Evolutionary conservation across 2,797 vertebrate species (phyloP), one percentile per base, ranked within the genome.

Genomic region (Pogoniulus pusillus): DNA sequence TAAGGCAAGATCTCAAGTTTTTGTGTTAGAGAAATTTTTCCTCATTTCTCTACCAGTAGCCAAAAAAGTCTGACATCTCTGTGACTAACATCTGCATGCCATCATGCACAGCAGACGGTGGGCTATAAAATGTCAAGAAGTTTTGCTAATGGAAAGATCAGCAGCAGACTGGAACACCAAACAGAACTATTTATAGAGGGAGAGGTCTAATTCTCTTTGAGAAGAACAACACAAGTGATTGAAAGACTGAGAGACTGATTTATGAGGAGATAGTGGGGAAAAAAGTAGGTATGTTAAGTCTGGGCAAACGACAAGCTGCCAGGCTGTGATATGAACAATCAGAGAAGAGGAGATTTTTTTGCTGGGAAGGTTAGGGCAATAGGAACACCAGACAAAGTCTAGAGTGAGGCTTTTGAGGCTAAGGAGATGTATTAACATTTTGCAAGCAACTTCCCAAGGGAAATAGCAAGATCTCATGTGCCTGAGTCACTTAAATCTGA

Each of bases 111-210:
- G 94, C 91, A 94, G 75, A 96, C 12, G 81, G 87, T 59, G 49
- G 63, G 69, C 70, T 94, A 95, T 81, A 96, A 95, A 88, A 86
- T 91, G 58, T 72, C 89, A 84, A 71, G 55, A 79, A 79, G 54
- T 72, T 85, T 82, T 82, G 70, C 85, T 91, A 95, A 91, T 96
- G 85, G 88, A 96, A 95, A 93, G 74, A 91, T 95, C 86, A 94
- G 57, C 75, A 93, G 43, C 81, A 87, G 72, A 34, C 83, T 79
- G 65, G 83, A 95, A 82, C 62, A 86, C 13, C 58, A 77, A 91
- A 66, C 72, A 88, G 62, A 88, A 45, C 59, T 94, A 92, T 90
- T 95, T 94, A 77, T 85, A 93, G 71, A 89, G 53, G 41, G 35
- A 76, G 73, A 60, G 65, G 82, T 57, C 93, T 82, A 19, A 51